A percentile compares a stretch with the other conserved stretches of the same genome.
Conservation (phyloP, 2,797 vertebrate genomes). For the Eutrigla gurnardus region DNA sequence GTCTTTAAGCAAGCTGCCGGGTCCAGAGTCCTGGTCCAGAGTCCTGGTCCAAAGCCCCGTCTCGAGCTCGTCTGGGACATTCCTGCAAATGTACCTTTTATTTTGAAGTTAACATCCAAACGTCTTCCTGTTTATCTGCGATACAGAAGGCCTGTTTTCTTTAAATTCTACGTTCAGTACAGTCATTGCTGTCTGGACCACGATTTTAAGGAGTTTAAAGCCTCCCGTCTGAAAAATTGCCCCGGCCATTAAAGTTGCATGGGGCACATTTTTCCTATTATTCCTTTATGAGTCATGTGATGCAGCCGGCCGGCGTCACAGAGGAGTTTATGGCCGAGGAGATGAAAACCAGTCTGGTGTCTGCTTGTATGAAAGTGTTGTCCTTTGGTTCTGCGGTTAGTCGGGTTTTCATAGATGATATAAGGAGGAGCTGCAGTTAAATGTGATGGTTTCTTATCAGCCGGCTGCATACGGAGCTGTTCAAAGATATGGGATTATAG, state of each 20-base stretch:
- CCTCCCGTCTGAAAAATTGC: slow-evolving; percentile 1
- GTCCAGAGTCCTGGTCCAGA: neutral
- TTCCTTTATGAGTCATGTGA: slow-evolving; percentile 19
- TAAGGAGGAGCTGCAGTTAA: slow-evolving; percentile 40
- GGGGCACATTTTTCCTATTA: slow-evolving; percentile 15
- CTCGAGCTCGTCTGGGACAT: slow-evolving; percentile 22
- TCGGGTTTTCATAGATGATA: slow-evolving; percentile 43
- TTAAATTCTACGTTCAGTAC: neutral
- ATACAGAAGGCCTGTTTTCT: neutral
- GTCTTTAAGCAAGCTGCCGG: neutral
- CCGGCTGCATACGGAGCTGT: slow-evolving; percentile 36
- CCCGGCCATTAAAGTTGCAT: slow-evolving; percentile 25
- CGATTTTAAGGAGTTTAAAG: neutral
- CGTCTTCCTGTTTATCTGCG: neutral
- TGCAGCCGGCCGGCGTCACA: neutral
- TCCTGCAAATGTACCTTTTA: neutral
- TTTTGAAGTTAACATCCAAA: neutral
- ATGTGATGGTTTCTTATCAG: slow-evolving; percentile 48
- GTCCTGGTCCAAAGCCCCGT: slow-evolving; percentile 20
- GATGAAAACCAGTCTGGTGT: neutral
- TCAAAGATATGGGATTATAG: slow-evolving; percentile 28
- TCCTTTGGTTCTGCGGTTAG: slow-evolving; percentile 31
- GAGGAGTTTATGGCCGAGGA: neutral
- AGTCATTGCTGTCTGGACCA: slow-evolving; percentile 3
- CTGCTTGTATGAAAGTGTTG: no score